phyloP scores from a whole-genome alignment of 2,113 vertebrate species.

The Anas platyrhynchos region DNA sequence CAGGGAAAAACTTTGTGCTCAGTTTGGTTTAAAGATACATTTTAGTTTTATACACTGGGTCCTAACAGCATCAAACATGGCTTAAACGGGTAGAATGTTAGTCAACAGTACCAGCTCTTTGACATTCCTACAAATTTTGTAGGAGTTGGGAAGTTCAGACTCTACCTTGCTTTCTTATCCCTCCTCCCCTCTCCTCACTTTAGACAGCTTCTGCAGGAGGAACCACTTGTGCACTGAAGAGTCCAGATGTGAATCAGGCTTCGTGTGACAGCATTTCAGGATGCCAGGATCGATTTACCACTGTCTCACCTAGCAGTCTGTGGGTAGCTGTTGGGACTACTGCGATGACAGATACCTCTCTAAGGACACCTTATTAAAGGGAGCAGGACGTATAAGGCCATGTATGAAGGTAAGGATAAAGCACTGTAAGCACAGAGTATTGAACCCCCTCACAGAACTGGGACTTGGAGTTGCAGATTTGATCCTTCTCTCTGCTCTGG shows the following conservation, averaged over 20 bases:
- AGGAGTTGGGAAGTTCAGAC: background rate
- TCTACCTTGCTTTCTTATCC: background rate
- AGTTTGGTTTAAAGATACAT: background rate
- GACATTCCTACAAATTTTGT: background rate
- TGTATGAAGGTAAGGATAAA: background rate
- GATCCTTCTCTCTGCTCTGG: background rate
- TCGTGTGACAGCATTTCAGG: conserved; percentile 62
- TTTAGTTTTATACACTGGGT: background rate
- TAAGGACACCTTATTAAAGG: conserved; percentile 61
- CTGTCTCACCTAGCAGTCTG: conserved; percentile 74
- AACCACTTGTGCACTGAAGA: conserved; percentile 55
- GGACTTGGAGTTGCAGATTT: background rate
- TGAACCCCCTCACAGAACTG: background rate
- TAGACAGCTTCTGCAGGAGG: conserved; percentile 73
- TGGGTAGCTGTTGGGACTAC: conserved; percentile 64
- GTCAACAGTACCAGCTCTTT: background rate
- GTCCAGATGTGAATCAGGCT: conserved; percentile 57
- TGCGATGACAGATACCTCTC: conserved; percentile 42
- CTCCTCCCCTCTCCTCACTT: background rate
- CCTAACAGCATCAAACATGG: background rate
- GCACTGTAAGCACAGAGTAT: background rate
- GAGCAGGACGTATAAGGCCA: background rate
- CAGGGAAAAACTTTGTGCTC: background rate
- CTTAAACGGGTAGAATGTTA: background rate
- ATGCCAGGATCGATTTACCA: conserved; percentile 53